These are phyloP conservation scores for Eucriotettix oculatus DNA, from an alignment of 2,888 invertebrate species.

Conservation along the genomic window DNA sequence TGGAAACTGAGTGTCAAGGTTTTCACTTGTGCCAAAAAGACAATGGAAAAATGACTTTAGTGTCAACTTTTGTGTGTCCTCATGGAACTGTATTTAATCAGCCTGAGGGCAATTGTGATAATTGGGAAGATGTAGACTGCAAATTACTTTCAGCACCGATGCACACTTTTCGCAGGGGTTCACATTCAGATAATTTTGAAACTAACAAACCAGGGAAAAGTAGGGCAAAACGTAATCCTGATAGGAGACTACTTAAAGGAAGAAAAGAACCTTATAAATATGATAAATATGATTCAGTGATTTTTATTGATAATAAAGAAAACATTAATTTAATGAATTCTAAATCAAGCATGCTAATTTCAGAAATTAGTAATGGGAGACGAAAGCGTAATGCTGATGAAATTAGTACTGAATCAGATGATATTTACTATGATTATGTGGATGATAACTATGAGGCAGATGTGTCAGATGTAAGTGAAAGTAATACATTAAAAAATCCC, in stretches of 20 bases:
- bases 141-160: conserved; percentile 3
- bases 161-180: not conserved
- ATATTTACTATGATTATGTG: conserved; percentile 5
- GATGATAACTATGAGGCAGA: conserved; percentile 6
- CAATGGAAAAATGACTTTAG: not conserved
- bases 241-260: no score
- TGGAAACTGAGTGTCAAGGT: conserved; percentile 4
- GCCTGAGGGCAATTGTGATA: conserved; percentile 3
- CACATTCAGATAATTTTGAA: not conserved
- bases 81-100: conserved; percentile 7
- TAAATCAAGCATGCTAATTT: not conserved
- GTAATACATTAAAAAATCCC: not conserved
- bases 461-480: not conserved
- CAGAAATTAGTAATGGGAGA: not conserved
- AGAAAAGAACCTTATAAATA: no score
- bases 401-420: not conserved
- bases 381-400: not conserved
- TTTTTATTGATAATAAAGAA: no score
- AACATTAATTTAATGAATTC: no score
- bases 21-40: conserved; percentile 5
- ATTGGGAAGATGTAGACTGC: conserved; percentile 5
- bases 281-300: no score
- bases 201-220: not conserved
- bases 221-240: not conserved
- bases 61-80: conserved; percentile 7